These are phyloP conservation scores for Drosophila gunungcola DNA, from an alignment of 1,140 invertebrate species.

Conservation along the genomic window DNA sequence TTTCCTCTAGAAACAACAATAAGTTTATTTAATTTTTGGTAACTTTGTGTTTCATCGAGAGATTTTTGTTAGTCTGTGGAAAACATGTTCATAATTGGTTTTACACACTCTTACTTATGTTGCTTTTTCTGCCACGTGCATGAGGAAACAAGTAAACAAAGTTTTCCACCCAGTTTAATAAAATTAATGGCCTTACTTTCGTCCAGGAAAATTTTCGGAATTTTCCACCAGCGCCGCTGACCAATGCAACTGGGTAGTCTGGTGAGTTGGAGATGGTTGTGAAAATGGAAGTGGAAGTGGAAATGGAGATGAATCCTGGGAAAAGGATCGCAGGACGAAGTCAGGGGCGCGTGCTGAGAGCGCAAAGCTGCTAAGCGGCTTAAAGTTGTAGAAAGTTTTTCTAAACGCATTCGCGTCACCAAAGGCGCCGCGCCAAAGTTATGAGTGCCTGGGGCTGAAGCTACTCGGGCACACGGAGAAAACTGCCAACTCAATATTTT, in stretches of 20 bases:
- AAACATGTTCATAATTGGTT: slow-evolving; percentile 57
- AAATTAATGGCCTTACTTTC: slow-evolving; percentile 64
- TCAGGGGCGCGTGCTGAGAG: slow-evolving; percentile 64
- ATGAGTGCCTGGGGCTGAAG: slow-evolving; percentile 61
- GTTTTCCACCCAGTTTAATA: slow-evolving; percentile 61
- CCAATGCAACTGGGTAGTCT: slow-evolving; percentile 7
- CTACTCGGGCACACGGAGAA: slow-evolving; percentile 14
- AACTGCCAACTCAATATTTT: background rate
- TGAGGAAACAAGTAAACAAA: slow-evolving; percentile 21
- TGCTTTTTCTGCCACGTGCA: slow-evolving; percentile 37
- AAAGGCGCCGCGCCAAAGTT: slow-evolving; percentile 76
- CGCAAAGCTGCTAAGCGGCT: slow-evolving; percentile 81
- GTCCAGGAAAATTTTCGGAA: slow-evolving; percentile 44
- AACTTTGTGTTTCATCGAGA: slow-evolving; percentile 3
- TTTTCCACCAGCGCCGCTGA: slow-evolving; percentile 25
- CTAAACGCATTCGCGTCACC: slow-evolving; percentile 81
- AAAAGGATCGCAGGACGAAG: slow-evolving; percentile 2
- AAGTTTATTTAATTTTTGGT: slow-evolving; percentile 22
- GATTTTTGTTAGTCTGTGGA: slow-evolving; percentile 26
- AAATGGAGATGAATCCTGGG: background rate
- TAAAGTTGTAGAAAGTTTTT: slow-evolving; percentile 84
- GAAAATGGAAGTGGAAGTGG: background rate
- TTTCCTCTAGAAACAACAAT: background rate
- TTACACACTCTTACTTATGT: slow-evolving; percentile 48
- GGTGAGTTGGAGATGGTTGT: background rate